Evolutionary conservation across 2,797 vertebrate genomes (phyloP).

Genomic region (Mormyrops boulengeri): DNA sequence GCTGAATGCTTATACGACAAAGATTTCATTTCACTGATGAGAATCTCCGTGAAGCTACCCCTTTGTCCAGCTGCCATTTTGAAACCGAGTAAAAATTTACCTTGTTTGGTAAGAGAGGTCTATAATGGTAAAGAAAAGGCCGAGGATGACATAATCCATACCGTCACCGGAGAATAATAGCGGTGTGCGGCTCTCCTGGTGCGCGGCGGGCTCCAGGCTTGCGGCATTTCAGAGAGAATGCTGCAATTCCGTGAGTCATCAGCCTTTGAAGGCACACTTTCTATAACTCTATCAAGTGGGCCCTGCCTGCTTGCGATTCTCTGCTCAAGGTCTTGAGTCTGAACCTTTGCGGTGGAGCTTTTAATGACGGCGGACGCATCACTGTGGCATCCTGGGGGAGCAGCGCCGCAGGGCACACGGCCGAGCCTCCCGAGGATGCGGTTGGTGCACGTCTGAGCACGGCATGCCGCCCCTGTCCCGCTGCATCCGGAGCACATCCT

Average conservation of each 20-base stretch:
- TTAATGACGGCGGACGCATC: no score
- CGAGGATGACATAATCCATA: not conserved
- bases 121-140: not conserved
- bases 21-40: not conserved
- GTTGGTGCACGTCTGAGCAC: not conserved
- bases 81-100: not conserved
- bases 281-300: not conserved
- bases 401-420: not conserved
- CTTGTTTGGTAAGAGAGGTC: not conserved
- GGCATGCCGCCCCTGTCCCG: no score
- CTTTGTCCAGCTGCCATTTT: not conserved
- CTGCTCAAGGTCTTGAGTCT: not conserved
- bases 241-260: slow-evolving; percentile 11
- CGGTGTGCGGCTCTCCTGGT: not conserved
- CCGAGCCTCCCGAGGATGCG: not conserved
- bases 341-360: not conserved
- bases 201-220: not conserved
- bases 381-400: not conserved
- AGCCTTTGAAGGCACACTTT: not conserved
- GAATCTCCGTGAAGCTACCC: not conserved
- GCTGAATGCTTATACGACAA: not conserved
- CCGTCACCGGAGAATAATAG: not conserved
- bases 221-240: not conserved
- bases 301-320: not conserved
- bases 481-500: not conserved